Evolutionary conservation across 2,888 invertebrate species (phyloP), one percentile per base, ranked within the genome.

Genomic region (Chaetoderma sp.): DNA sequence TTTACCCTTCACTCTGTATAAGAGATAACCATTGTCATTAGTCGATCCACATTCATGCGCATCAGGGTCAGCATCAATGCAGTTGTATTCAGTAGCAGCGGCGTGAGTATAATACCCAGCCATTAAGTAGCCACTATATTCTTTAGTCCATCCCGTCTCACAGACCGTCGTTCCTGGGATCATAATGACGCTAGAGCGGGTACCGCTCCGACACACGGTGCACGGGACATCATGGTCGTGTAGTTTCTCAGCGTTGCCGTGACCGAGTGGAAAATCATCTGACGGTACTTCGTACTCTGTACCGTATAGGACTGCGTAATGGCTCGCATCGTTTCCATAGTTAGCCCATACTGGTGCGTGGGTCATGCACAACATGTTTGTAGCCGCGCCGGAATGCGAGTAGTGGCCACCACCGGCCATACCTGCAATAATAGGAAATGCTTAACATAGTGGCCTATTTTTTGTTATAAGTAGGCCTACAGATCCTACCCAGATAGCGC

Each of bases 41-140:
- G 52, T 23, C 21, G 54, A 62, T 0, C 72, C 71, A 0, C 65
- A 67, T 0, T 52, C 42, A 18, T 66, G 57, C 1, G 65, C 63
- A 57, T 73, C 72, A 6, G 75, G 72, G 13, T 55, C 59, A 8
- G 64, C 49, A 36, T 75, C 75, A 18, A 75, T 32, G 45, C 73
- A 74, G 4, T 63, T 45, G 47, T 60, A 74, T 23, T 67, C 30
- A 18, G 59, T 50, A 8, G 60, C 63, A n/a, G 55, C 45, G 2
- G 10, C 10, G 16, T 63, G 57, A 6, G 25, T 42, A 13, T 66
- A 50, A 60, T 70, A 56, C 5, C 59, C 67, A 1, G 74, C 33
- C 68, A 73, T 68, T 30, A 77, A 56, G 60, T 72, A 72, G 32
- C 77, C 75, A 1, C 36, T 25, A 60, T 77, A 77, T 60, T 74